Base-by-base conservation (phyloP, 2,113 vertebrate species). In the Seriola rivoliana region DNA sequence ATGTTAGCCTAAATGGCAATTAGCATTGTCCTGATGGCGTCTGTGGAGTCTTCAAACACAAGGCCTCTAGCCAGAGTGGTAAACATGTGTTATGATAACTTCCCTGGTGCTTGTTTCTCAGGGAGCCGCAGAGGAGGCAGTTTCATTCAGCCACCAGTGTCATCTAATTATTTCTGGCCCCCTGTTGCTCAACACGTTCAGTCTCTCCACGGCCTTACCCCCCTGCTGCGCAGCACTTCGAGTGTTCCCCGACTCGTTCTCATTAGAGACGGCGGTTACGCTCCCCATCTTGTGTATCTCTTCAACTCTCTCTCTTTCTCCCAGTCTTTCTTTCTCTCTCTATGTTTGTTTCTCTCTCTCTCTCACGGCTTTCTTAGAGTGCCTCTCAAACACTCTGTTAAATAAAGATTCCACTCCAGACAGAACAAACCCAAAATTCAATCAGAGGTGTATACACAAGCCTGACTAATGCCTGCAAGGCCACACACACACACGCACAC, bases 91-190 rank as follows among this genome's bases (percentile, higher is more conserved):
- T 87, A 38, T 78, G 85, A 83, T 86, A 82, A 90, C 87, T 83
- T 91, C 88, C 76, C 88, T 42, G 46, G 84, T 68, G 86, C 64
- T 84, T 55, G 65, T 87, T 82, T 84, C 86, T 78, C 42, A 66
- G 82, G 58, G 68, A 44, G 78, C 44, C 58, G 16, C 57, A 23
- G 73, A 57, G 71, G 71, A 75, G 69, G 66, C 58, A 0, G 66
- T 78, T 87, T 82, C 83, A 83, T 85, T 91, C 81, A 82, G 82
- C 80, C 85, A 85, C 85, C 74, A 76, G 73, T 89, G 88, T 92
- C 72, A 71, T 85, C 91, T 93, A 90, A 94, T 94, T 93, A 94
- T 88, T 87, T 89, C 78, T 71, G 60, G 68, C 86, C 88, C 84
- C 92, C 90, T 52, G 85, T 85, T 83, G 92, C 54, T 86, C 62